Evolutionary conservation across 2,888 invertebrate species (phyloP).

Genomic region (Erynnis tages): DNA sequence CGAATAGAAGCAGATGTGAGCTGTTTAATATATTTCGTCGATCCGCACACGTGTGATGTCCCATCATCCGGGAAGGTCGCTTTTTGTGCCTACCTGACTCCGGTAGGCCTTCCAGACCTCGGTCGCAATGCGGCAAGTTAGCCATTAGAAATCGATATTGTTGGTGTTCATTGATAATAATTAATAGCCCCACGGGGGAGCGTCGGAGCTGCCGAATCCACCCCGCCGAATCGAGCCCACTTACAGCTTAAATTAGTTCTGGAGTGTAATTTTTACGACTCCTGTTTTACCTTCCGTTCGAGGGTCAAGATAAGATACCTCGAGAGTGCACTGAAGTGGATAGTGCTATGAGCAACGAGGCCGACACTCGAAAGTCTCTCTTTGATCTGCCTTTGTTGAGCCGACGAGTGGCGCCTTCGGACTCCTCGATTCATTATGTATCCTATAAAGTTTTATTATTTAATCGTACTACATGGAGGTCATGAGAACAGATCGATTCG

Average conservation of each 20-base stretch:
- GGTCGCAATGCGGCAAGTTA: conserved; percentile 63
- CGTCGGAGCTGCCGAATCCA: conserved; percentile 51
- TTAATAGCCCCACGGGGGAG: conserved; percentile 57
- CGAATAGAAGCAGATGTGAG: conserved; percentile 60
- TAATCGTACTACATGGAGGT: conserved; percentile 47
- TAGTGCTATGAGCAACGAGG: conserved; percentile 49
- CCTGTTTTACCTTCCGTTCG: conserved; percentile 69
- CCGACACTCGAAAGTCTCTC: conserved; percentile 62
- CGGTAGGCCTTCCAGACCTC: conserved; percentile 35
- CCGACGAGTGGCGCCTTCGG: conserved; percentile 47
- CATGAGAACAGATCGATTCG: conserved; percentile 58
- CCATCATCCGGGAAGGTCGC: conserved; percentile 48
- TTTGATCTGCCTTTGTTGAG: conserved; percentile 61
- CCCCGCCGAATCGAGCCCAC: conserved; percentile 54
- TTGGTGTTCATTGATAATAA: conserved; percentile 61
- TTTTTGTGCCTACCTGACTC: conserved; percentile 53
- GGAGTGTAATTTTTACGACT: conserved; percentile 74
- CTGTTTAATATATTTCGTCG: conserved; percentile 59
- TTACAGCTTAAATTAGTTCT: conserved; percentile 59
- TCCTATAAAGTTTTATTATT: conserved; percentile 61
- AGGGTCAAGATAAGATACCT: conserved; percentile 65
- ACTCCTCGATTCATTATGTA: conserved; percentile 45
- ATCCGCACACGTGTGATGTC: conserved; percentile 50
- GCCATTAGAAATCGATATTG: conserved; percentile 70
- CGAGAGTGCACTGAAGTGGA: conserved; percentile 63